Base-by-base conservation (phyloP, 2,113 vertebrate genomes). In the Rafetus swinhoei region DNA sequence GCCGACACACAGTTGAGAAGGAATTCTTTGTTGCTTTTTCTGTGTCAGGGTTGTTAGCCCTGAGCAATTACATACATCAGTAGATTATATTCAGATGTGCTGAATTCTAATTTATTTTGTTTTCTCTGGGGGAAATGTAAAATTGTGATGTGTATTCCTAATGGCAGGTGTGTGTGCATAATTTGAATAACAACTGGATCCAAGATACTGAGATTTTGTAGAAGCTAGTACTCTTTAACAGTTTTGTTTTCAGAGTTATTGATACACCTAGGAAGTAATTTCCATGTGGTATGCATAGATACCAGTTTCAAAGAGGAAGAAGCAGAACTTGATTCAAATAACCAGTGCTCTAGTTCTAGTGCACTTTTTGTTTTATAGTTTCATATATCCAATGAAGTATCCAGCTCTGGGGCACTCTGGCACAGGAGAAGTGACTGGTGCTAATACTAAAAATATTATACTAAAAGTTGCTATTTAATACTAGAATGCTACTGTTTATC, bases 241-340 rank as follows among this genome's bases (percentile, higher is more conserved):
- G 29, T 9, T 85, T 25, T 50, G 76, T 3, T 1, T 92, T 94
- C 65, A 19, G 65, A 69, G 62, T 69, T 69, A n/a, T 84, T 88
- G 12, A 25, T 81, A 60, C 45, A 4, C 74, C 25, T 88, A 22
- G 14, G 81, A 39, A 7, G 45, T 45, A 19, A 29, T 93, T 83
- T n/a, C 65, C 29, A n/a, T 5, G 2, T 45, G 39, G 19, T 13
- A 5, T 54, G 0, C 2, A 1, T 77, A 76, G 22, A 9, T 80
- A 85, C 53, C 21, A 62, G 8, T 84, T 85, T 59, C 24, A 79
- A 13, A 83, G 24, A n/a, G n/a, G n/a, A 74, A 87, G 45, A 52
- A 54, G 50, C 4, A 65, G 15, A 83, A 56, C 25, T 3, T 0
- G 69, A 6, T 86, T 45, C 84, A 69, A 77, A 69, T 69, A 69